These are phyloP conservation scores for Eupithecia tripunctaria DNA, from an alignment of 2,888 invertebrate genomes.

Conservation along the genomic window DNA sequence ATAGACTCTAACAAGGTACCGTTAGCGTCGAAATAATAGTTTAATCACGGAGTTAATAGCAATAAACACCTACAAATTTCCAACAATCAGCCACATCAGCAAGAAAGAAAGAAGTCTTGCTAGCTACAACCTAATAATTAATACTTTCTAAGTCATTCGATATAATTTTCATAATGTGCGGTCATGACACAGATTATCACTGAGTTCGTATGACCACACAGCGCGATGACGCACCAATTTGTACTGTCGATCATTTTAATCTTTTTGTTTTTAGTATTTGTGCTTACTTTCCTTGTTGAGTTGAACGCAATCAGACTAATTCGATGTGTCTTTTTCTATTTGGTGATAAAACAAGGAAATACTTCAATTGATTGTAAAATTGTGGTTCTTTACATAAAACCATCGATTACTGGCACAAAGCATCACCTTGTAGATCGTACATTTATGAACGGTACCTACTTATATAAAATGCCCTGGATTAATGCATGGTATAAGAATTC, in stretches of 20 bases:
- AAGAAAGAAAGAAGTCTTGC: constrained; percentile 23
- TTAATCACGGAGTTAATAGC: background rate
- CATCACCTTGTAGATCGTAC: too few relatives aligned
- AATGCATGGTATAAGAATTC: too few relatives aligned
- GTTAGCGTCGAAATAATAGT: background rate
- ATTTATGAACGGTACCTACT: too few relatives aligned
- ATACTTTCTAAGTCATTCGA: constrained; percentile 60
- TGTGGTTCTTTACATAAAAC: background rate
- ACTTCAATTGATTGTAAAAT: background rate
- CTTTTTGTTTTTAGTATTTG: constrained; percentile 66
- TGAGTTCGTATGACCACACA: constrained; percentile 56
- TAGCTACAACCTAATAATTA: constrained; percentile 38
- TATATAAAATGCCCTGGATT: too few relatives aligned
- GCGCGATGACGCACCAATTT: constrained; percentile 70
- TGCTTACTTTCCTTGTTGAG: constrained; percentile 65
- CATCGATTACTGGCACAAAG: too few relatives aligned
- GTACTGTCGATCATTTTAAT: constrained; percentile 64
- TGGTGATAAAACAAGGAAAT: constrained; percentile 24
- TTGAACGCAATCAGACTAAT: constrained; percentile 63
- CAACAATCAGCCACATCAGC: background rate
- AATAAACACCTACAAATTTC: background rate
- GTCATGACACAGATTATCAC: constrained; percentile 51
- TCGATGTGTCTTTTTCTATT: constrained; percentile 30
- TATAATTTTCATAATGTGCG: constrained; percentile 68
- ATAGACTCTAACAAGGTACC: background rate